These are phyloP conservation scores for Drosophila prolongata DNA, from an alignment of 2,888 invertebrate species.

Conservation along the genomic window DNA sequence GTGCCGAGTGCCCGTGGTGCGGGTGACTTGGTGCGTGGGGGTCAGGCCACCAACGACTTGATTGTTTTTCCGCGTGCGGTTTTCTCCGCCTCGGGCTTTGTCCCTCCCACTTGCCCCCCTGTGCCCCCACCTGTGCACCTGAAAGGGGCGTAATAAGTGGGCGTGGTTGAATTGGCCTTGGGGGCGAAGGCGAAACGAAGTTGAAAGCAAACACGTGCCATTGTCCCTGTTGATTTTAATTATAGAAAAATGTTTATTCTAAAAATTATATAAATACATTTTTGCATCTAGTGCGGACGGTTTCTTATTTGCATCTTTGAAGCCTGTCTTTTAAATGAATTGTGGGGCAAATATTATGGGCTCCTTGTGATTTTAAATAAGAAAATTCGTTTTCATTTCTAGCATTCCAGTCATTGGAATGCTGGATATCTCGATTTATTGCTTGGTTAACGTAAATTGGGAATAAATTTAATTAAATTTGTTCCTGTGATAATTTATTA, in stretches of 20 bases:
- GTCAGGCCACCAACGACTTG: constrained; percentile 41
- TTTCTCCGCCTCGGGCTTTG: constrained; percentile 22
- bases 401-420: no score
- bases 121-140: background rate
- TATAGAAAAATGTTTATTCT: constrained; percentile 46
- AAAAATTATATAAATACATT: constrained; percentile 11
- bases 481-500: no score
- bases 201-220: constrained; percentile 32
- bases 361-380: no score
- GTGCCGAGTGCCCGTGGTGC: constrained; percentile 19
- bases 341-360: background rate
- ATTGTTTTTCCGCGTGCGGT: constrained; percentile 49
- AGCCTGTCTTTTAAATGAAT: background rate
- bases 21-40: constrained; percentile 5
- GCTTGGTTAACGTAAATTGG: no score
- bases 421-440: no score
- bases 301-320: constrained; percentile 10
- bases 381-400: no score
- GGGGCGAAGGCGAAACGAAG: constrained; percentile 28
- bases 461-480: no score
- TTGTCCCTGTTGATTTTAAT: constrained; percentile 41
- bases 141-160: constrained; percentile 2
- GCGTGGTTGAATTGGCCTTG: constrained; percentile 14
- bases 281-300: background rate
- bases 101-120: background rate